Base-by-base conservation (phyloP, 2,797 vertebrate species). In the Gambusia yucatana region DNA sequence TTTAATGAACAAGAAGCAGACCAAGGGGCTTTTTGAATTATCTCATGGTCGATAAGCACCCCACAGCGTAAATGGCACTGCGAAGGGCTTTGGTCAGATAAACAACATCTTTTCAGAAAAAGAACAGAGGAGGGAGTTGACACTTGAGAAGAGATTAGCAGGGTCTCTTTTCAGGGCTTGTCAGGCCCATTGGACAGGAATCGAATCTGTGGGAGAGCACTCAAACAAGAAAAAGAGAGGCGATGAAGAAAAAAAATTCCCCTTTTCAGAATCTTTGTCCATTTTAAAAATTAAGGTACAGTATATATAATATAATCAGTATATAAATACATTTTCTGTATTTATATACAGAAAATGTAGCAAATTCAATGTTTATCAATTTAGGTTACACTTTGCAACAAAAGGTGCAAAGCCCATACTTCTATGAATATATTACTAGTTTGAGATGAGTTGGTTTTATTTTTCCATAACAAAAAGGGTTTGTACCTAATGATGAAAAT, bases 1-100 rank as follows among this genome's bases (percentile, higher is more conserved):
- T 94, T 94, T 93, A 95, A 95, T 94, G 93, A 95, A 95, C 90
- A 92, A 89, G 89, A 87, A 77, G 85, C 85, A 73, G 82, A 82
- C 89, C 84, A 89, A 91, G 90, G 88, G 87, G 77, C 88, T 90
- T 93, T 93, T 83, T 91, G 89, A 93, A 94, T 94, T 92, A 94
- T 92, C 93, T 93, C 84, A 85, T 80, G 92, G 93, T 94, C 87
- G 87, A 95, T 94, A 95, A 92, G 88, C 89, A 87, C 87, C 92
- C 88, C 82, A 78, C 83, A 82, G 89, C 52, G 69, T 88, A 92
- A 93, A 91, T 92, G 92, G 90, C 88, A 89, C 84, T n/a, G 83
- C 36, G 72, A 75, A 90, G 86, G 90, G 83, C 90, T 94, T 81
- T 83, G 93, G 93, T 93, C 92, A 94, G 93, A 94, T 93, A 93